Evolutionary conservation across 2,797 vertebrate genomes (phyloP).

Genomic region (Fistularia commersonii): DNA sequence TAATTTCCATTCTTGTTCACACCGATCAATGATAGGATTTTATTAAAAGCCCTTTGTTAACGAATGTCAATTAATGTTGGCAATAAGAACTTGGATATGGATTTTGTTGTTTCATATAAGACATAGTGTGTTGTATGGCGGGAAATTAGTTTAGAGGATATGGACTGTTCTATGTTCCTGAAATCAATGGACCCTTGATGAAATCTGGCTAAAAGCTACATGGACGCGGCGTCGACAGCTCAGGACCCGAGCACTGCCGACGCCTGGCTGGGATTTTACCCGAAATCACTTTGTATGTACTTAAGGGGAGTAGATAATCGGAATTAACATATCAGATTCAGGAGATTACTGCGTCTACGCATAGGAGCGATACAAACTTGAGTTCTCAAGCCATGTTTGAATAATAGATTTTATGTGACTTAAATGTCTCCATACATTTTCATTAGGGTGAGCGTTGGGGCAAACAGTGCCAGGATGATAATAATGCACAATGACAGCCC

Average conservation of each 20-base stretch:
- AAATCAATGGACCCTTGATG: too few relatives aligned
- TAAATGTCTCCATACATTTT: slow-evolving; percentile 49
- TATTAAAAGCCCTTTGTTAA: too few relatives aligned
- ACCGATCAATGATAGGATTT: too few relatives aligned
- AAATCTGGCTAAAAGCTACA: slow-evolving; percentile 1
- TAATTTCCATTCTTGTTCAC: too few relatives aligned
- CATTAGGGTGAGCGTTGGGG: slow-evolving; percentile 24
- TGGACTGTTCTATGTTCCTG: too few relatives aligned
- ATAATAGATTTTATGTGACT: slow-evolving; percentile 34
- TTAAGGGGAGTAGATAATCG: background rate
- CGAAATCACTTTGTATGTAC: too few relatives aligned
- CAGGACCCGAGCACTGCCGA: slow-evolving; percentile 7
- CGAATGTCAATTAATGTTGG: too few relatives aligned
- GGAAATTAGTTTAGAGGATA: too few relatives aligned
- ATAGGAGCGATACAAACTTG: background rate
- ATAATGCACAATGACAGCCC: slow-evolving; percentile 41
- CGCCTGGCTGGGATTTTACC: slow-evolving; percentile 4
- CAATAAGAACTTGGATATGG: too few relatives aligned
- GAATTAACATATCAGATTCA: slow-evolving; percentile 20
- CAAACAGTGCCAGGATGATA: slow-evolving; percentile 23
- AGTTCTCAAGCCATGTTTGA: slow-evolving; percentile 10
- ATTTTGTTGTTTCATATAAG: too few relatives aligned
- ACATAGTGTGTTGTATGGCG: too few relatives aligned
- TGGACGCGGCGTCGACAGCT: slow-evolving; percentile 13
- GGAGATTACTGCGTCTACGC: slow-evolving; percentile 7